Evolutionary conservation across 2,113 vertebrate genomes (phyloP), one percentile per base, ranked within the genome.

Genomic region (Neofelis nebulosa): DNA sequence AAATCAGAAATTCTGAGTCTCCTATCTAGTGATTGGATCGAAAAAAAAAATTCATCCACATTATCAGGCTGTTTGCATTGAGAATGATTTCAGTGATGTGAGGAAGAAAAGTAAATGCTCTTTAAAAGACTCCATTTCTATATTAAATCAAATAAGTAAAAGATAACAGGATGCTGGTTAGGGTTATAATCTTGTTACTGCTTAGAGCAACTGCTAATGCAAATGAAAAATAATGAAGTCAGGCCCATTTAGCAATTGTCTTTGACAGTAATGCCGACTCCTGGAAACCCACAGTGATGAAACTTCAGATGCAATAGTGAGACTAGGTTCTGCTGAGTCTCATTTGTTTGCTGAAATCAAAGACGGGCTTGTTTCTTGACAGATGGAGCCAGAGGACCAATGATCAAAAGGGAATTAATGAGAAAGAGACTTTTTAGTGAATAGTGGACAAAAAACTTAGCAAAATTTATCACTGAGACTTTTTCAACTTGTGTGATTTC

Each of bases 131-230:
- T 94, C 93, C 25, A 86, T 98, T 93, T 97, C 94, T 98, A 89
- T 97, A 97, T 98, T 98, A 98, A 98, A 98, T 98, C 96, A 98
- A 98, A 98, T 98, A 98, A 97, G 97, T 94, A 93, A 98, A 97
- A 93, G 95, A 99, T 97, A 98, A 98, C 96, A 79, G 76, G 27
- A 95, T 97, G 85, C 95, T 91, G 92, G 94, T 97, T 98, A 97
- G 97, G 94, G 94, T 97, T 98, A 96, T 97, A 97, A 98, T 97
- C 82, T 92, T 96, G 83, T 97, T 98, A 96, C 74, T 94, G 91
- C 98, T 98, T 96, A 98, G 83, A 98, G 98, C 97, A 95, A 98
- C 98, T 98, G 96, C 96, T 97, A 97, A 98, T 96, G 98, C 89
- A 98, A 98, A 98, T 93, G 89, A 97, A 97, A 95, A 98, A 91